Conservation (phyloP, 2,113 vertebrate genomes). For the Pseudonaja textilis region DNA sequence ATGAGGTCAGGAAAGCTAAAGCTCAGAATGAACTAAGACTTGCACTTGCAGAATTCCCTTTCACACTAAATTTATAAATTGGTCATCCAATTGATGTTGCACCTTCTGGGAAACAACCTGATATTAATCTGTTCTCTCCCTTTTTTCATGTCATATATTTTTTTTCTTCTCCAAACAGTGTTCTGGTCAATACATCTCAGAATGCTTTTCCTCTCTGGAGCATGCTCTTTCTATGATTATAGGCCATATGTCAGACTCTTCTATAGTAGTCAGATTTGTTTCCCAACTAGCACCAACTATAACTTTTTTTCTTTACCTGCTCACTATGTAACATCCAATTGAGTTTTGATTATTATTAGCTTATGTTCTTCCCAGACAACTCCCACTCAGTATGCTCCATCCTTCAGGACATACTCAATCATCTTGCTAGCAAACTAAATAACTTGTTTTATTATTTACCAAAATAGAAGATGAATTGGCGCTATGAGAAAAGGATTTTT, state of each 20-base stretch:
- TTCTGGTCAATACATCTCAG: not conserved
- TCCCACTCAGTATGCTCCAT: not conserved
- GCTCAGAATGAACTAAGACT: not conserved
- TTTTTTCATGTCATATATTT: not conserved
- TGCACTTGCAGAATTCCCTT: not conserved
- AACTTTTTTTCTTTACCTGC: not conserved
- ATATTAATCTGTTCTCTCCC: not conserved
- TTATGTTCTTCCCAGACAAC: not conserved
- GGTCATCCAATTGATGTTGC: not conserved
- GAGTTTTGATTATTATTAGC: not conserved
- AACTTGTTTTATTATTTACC: not conserved
- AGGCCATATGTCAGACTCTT: not conserved
- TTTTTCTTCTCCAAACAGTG: not conserved
- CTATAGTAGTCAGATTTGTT: not conserved
- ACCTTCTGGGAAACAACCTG: not conserved
- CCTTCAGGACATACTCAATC: not conserved
- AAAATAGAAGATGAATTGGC: not conserved
- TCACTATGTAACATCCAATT: not conserved
- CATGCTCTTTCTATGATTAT: not conserved
- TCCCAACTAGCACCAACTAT: not conserved
- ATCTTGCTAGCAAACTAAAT: not conserved
- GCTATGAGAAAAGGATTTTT: not conserved
- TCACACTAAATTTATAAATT: not conserved
- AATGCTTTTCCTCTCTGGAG: not conserved
- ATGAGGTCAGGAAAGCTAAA: not conserved